Base-by-base conservation (phyloP, 1,140 invertebrate species). In the Trissolcus basalis region DNA sequence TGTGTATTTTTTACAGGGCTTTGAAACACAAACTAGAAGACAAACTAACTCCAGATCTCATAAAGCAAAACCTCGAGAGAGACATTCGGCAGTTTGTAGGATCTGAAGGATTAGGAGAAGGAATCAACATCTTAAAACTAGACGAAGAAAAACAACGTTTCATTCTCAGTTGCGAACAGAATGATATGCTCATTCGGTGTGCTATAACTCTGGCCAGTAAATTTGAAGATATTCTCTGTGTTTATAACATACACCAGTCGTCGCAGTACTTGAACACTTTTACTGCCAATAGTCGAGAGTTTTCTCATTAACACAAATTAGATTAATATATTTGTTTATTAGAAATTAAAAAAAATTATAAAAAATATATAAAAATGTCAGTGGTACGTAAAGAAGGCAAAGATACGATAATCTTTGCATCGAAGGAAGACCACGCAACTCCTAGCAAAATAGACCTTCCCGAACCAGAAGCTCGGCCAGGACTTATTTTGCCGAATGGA, bases 401-500 rank as follows among this genome's bases (percentile, higher is more conserved):
- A 88, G 95, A 97, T 83, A 91, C 92, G 64, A 92, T 97, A 4
- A 93, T 97, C 59, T 96, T 97, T 87, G 93, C 93, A 10, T 91
- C 94, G 0, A 92, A 93, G 82, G 95, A 95, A 85, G 95, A 96
- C 80, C 92, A 94, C 83, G 85, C 92, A 4, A 83, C 87, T 11
- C 94, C 95, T 7, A 94, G 94, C 79, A 92, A 86, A 58, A 90
- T 96, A n/a, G 84, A 88, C 45, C 87, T 96, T 61, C 93, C 94
- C 5, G 91, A 93, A 78, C 90, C 92, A 10, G 94, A 95, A 73
- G 91, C 92, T 6, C 90, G 91, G 55, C 92, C 93, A 61, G 96
- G 97, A 27, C 88, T 98, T 0, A 93, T 98, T 61, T 88, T 95
- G 32, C 90, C 93, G 1, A 95, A 96, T 89, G 97, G 97, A 5